phyloP scores from a whole-genome alignment of 2,113 vertebrate species.

The Anthoscopus minutus region DNA sequence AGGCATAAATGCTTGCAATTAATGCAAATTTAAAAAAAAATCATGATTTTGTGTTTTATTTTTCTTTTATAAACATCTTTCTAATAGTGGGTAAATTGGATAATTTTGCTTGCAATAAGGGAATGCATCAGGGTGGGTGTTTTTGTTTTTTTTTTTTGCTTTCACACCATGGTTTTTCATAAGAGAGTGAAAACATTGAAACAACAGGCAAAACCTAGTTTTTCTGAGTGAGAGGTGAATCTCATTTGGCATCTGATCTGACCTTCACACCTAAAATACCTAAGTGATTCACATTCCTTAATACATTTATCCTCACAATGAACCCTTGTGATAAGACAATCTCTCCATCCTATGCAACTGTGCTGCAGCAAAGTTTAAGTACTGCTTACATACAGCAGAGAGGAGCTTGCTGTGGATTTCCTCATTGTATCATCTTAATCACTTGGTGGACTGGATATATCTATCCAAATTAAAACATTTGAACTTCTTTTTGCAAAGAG shows the following conservation, averaged over 20 bases:
- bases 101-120: neutral
- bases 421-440: neutral
- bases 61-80: neutral
- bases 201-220: neutral
- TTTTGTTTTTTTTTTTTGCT: neutral
- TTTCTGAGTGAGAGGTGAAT: neutral
- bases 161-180: neutral
- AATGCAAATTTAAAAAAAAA: neutral
- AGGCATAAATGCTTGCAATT: neutral
- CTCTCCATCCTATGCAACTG: neutral
- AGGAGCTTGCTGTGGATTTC: neutral
- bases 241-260: neutral
- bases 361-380: neutral
- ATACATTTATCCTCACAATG: neutral
- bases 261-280: neutral
- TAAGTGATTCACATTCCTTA: neutral
- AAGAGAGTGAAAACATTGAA: neutral
- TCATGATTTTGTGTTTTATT: rapidly evolving
- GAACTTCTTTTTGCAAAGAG: neutral
- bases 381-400: neutral
- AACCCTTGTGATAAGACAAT: neutral
- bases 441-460: neutral
- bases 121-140: rapidly evolving
- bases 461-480: neutral
- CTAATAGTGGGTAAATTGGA: neutral